Conservation (phyloP, 2,113 vertebrate genomes). For the Oryzias melastigma region DNA sequence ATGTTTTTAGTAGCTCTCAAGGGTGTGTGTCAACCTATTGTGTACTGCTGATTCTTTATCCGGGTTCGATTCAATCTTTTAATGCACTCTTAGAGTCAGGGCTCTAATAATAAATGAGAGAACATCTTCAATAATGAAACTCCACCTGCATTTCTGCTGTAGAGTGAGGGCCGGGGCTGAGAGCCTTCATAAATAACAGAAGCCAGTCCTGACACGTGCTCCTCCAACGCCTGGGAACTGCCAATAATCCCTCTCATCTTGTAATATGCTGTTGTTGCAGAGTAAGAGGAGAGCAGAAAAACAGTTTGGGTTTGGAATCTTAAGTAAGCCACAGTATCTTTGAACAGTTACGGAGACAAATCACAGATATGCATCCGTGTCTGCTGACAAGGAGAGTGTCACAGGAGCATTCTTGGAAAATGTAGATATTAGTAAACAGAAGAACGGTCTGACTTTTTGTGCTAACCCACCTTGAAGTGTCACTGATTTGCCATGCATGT, state of each 20-base stretch:
- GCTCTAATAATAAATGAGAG: slow-evolving; percentile 75
- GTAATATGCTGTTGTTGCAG: slow-evolving; percentile 50
- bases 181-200: slow-evolving; percentile 73
- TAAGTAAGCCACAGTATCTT: slow-evolving; percentile 43
- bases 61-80: slow-evolving; percentile 69
- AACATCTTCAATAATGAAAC: slow-evolving; percentile 74
- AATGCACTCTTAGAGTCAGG: slow-evolving; percentile 72
- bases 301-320: slow-evolving; percentile 45
- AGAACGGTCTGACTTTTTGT: neutral
- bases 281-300: slow-evolving; percentile 6
- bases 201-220: slow-evolving; percentile 62
- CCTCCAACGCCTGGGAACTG: slow-evolving; percentile 62
- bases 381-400: slow-evolving; percentile 10
- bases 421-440: slow-evolving; percentile 1
- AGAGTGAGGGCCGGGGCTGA: slow-evolving; percentile 49
- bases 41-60: slow-evolving; percentile 54
- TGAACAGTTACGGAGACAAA: slow-evolving; percentile 26
- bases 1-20: slow-evolving; percentile 31
- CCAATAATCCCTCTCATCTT: slow-evolving; percentile 66
- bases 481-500: too few species aligned
- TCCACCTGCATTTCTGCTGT: slow-evolving; percentile 66
- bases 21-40: slow-evolving; percentile 31
- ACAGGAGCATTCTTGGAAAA: slow-evolving; percentile 9
- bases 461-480: neutral
- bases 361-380: slow-evolving; percentile 18